Evolutionary conservation across 1,140 invertebrate genomes (phyloP).

Genomic region (Drosophila albomicans): DNA sequence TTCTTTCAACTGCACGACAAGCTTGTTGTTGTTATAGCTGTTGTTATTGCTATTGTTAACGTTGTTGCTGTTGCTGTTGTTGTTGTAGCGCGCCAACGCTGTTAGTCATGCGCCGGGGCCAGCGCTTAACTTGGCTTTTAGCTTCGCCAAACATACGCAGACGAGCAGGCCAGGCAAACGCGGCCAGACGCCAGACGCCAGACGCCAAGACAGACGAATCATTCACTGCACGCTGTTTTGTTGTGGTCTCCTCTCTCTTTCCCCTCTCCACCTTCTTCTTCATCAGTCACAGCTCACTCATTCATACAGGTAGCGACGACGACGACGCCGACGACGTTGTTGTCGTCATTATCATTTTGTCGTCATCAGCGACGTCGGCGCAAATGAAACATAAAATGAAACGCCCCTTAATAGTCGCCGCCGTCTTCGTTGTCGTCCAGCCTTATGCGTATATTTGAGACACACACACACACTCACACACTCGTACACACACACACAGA

Average conservation of each 20-base stretch:
- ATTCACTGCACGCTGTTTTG: conserved; percentile 65
- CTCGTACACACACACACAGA: conserved; percentile 16
- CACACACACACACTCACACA: conserved; percentile 45
- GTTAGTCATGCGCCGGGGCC: conserved; percentile 75
- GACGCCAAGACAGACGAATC: conserved; percentile 53
- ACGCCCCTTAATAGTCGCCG: conserved; percentile 77
- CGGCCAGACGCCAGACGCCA: conserved; percentile 9
- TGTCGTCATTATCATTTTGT: conserved; percentile 82
- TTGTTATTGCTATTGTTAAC: conserved; percentile 17
- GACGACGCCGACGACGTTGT: conserved; percentile 43
- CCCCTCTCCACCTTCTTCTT: conserved; percentile 9
- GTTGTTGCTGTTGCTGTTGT: conserved; percentile 47
- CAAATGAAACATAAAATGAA: conserved; percentile 84
- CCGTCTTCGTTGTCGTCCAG: conserved; percentile 45
- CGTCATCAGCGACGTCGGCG: conserved; percentile 79
- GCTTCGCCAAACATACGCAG: conserved; percentile 46
- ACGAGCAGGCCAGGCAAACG: conserved; percentile 29
- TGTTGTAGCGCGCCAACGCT: conserved; percentile 72
- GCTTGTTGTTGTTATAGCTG: conserved; percentile 41
- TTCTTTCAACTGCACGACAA: conserved; percentile 65
- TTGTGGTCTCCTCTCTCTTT: conserved; percentile 6
- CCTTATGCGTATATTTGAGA: conserved; percentile 77
- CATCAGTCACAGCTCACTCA: conserved; percentile 43
- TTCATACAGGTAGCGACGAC: conserved; percentile 63
- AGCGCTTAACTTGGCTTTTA: conserved; percentile 73